Conservation (phyloP, 2,888 invertebrate species). For the Silvanus unidentatus region DNA sequence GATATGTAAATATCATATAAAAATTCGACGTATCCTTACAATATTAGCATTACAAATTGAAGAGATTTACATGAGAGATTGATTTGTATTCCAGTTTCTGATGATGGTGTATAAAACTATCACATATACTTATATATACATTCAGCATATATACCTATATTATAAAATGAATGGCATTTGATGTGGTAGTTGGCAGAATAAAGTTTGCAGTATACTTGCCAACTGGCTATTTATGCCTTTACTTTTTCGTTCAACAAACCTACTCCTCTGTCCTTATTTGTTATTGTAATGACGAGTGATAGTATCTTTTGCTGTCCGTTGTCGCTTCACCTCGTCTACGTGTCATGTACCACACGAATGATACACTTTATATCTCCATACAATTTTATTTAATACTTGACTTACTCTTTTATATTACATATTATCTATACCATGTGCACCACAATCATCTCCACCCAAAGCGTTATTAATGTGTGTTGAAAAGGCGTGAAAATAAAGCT, state of each 20-base stretch:
- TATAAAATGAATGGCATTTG: neutral
- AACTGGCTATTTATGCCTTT: conserved; percentile 38
- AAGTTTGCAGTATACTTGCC: conserved; percentile 3
- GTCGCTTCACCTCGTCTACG: conserved; percentile 41
- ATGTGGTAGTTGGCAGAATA: neutral
- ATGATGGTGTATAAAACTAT: no score
- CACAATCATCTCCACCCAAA: no score
- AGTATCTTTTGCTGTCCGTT: conserved; percentile 41
- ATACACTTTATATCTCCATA: conserved; percentile 36
- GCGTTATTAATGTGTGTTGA: no score
- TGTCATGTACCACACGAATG: conserved; percentile 36
- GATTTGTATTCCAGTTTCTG: no score
- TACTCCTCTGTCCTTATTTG: conserved; percentile 43
- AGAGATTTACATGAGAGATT: no score
- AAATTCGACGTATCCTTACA: no score
- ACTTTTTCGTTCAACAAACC: conserved; percentile 8
- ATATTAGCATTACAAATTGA: no score
- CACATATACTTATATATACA: no score
- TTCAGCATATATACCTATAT: conserved; percentile 15
- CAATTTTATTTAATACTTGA: conserved; percentile 1
- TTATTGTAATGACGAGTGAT: conserved; percentile 47
- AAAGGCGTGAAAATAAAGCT: no score
- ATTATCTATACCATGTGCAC: no score
- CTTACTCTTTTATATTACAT: no score
- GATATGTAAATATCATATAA: no score